These are phyloP conservation scores for Amiota minor DNA, from an alignment of 2,888 invertebrate genomes.

Conservation along the genomic window DNA sequence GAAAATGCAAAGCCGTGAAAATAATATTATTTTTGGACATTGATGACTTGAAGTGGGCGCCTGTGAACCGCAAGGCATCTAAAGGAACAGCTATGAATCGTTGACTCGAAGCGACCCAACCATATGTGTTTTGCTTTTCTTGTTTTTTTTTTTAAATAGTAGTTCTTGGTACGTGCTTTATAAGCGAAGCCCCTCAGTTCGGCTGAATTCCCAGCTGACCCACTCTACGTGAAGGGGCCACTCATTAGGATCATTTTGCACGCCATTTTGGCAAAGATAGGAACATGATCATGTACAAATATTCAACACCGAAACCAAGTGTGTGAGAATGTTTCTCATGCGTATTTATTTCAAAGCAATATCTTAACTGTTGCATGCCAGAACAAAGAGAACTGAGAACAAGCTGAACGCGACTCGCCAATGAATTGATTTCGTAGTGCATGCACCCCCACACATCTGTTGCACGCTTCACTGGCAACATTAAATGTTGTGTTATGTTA, in stretches of 20 bases:
- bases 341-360: background rate
- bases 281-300: background rate
- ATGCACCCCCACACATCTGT: slow-evolving; percentile 15
- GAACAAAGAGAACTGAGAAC: background rate
- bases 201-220: background rate
- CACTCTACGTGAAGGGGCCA: background rate
- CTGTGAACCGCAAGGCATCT: slow-evolving; percentile 16
- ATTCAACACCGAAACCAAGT: background rate
- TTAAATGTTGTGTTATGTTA: background rate
- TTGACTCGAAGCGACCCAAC: background rate
- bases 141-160: background rate
- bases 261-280: slow-evolving; percentile 15
- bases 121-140: background rate
- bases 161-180: slow-evolving; percentile 15
- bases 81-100: too few species aligned
- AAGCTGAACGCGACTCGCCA: background rate
- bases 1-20: background rate
- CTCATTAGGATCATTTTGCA: slow-evolving; percentile 16
- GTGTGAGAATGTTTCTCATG: background rate
- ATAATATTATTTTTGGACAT: slow-evolving; percentile 36
- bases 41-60: slow-evolving; percentile 48
- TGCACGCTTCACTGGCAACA: slow-evolving; percentile 5
- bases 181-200: background rate
- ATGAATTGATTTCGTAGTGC: slow-evolving; percentile 3
- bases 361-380: background rate